These are phyloP conservation scores for Leptosomus discolor DNA, from an alignment of 2,113 vertebrate species.

Conservation along the genomic window DNA sequence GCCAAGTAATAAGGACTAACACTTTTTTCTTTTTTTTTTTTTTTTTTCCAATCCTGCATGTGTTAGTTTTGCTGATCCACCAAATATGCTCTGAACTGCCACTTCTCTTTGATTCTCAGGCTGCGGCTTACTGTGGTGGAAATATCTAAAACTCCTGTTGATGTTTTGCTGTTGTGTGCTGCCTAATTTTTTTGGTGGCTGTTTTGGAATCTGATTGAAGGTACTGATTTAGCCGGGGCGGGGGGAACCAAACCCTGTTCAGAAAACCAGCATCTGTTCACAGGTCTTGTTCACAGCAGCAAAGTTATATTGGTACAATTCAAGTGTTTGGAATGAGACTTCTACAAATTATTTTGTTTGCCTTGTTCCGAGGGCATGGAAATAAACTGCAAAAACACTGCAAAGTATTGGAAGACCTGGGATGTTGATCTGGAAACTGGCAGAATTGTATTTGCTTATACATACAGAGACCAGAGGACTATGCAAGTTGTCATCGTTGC, in stretches of 20 bases:
- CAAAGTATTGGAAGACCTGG: neutral
- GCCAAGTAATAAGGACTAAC: neutral
- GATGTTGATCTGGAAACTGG: neutral
- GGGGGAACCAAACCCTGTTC: neutral
- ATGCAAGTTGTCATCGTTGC: neutral
- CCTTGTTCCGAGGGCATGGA: neutral
- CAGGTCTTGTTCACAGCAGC: neutral
- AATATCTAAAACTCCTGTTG: neutral
- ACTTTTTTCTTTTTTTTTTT: too few relatives aligned
- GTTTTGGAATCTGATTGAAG: neutral
- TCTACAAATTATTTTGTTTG: neutral
- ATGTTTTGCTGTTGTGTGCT: neutral
- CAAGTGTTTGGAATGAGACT: neutral
- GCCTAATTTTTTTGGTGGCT: neutral
- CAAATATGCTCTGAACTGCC: neutral
- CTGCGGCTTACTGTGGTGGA: neutral
- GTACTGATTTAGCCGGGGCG: neutral
- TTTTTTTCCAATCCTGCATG: neutral
- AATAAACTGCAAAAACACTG: neutral
- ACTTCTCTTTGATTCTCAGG: neutral
- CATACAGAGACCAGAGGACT: neutral
- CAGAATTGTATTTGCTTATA: neutral
- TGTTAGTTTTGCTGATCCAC: neutral
- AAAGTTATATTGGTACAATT: neutral
- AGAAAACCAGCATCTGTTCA: slow-evolving; percentile 5